A percentile compares a stretch with the other conserved stretches of the same genome.
phyloP scores from a whole-genome alignment of 1,140 invertebrate genomes.

The Globodera rostochiensis region DNA sequence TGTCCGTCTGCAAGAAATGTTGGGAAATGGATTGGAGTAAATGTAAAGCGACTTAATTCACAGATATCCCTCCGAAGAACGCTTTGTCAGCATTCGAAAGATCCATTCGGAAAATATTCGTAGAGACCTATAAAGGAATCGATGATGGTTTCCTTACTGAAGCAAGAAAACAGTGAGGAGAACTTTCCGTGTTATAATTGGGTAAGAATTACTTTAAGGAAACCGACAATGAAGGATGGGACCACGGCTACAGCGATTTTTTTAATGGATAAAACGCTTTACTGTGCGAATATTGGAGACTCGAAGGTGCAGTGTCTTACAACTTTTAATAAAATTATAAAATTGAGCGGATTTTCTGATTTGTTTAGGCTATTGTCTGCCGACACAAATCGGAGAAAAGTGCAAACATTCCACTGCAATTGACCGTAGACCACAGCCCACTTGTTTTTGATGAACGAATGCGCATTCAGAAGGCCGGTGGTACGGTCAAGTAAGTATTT shows the following conservation, averaged over 20 bases:
- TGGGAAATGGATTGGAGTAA: neutral
- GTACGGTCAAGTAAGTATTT: conserved; percentile 67
- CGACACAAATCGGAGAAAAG: conserved; percentile 64
- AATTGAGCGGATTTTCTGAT: conserved; percentile 6
- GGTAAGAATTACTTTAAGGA: conserved; percentile 2
- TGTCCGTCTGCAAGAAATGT: conserved; percentile 50
- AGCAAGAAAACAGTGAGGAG: conserved; percentile 66
- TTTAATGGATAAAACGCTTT: conserved; percentile 67
- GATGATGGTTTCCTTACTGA: conserved; percentile 69
- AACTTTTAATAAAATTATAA: conserved; percentile 18
- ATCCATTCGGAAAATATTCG: conserved; percentile 68
- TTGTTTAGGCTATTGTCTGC: conserved; percentile 67
- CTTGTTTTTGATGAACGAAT: conserved; percentile 69
- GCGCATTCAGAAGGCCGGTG: conserved; percentile 70
- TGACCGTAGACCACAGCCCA: conserved; percentile 69
- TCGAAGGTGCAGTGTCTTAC: conserved; percentile 66
- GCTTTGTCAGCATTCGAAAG: conserved; percentile 64
- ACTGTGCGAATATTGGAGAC: conserved; percentile 69
- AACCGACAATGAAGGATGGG: conserved; percentile 69
- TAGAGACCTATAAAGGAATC: conserved; percentile 68
- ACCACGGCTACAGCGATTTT: conserved; percentile 68
- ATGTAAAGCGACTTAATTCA: conserved; percentile 15
- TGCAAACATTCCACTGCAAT: conserved; percentile 63
- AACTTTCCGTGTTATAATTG: neutral
- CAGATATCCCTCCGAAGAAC: conserved; percentile 28